Evolutionary conservation across 2,888 invertebrate species (phyloP).

Genomic region (Chymomyza caudatula): DNA sequence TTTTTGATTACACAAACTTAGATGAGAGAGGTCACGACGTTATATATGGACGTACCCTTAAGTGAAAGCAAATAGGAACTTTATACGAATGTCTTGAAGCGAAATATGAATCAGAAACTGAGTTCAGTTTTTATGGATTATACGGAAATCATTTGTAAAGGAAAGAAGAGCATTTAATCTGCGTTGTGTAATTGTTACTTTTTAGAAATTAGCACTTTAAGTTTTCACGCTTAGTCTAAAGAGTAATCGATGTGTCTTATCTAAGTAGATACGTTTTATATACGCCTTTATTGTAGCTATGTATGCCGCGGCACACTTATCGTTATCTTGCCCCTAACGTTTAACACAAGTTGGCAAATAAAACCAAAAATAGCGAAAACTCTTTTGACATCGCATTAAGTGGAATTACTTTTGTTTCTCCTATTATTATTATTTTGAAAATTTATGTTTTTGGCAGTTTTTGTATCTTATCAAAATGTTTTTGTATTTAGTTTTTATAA

Average conservation of each 20-base stretch:
- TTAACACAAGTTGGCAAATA: background rate
- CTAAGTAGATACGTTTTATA: background rate
- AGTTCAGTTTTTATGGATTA: no score
- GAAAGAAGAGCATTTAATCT: background rate
- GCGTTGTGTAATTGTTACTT: background rate
- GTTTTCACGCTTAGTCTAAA: background rate
- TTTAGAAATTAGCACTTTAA: background rate
- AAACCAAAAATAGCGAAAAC: background rate
- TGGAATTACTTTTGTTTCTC: background rate
- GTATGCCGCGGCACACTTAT: background rate
- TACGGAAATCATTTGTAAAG: no score
- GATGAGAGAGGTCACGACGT: no score
- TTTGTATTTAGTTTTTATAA: background rate
- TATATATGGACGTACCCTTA: no score
- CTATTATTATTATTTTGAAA: background rate
- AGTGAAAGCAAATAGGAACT: no score
- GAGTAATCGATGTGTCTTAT: background rate
- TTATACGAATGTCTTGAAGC: no score
- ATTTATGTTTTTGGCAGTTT: background rate
- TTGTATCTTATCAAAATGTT: background rate
- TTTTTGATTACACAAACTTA: no score
- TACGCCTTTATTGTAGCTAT: background rate
- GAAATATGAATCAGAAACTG: no score
- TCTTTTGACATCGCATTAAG: background rate
- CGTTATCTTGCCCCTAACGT: no score